phyloP scores from a whole-genome alignment of 1,140 invertebrate species.

The Bombus affinis region DNA sequence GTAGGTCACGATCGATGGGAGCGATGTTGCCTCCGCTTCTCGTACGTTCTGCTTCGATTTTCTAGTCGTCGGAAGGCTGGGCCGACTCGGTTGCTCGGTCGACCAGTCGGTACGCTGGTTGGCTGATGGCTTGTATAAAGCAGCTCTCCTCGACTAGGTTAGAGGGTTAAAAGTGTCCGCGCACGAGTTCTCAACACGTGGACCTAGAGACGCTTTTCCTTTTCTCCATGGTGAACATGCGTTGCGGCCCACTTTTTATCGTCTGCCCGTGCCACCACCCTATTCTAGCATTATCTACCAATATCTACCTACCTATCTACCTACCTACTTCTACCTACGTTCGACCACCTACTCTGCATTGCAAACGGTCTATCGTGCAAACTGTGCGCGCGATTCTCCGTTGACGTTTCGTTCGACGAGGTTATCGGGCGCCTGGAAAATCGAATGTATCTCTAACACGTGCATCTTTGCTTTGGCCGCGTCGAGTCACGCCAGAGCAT shows the following conservation, averaged over 20 bases:
- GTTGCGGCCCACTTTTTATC: slow-evolving; percentile 25
- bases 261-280: not conserved
- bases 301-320: not conserved
- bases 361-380: too few relatives aligned
- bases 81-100: slow-evolving; percentile 52
- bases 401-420: not conserved
- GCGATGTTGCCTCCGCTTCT: slow-evolving; percentile 51
- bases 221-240: slow-evolving; percentile 7
- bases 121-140: slow-evolving; percentile 4
- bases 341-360: too few relatives aligned
- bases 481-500: slow-evolving; percentile 19
- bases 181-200: slow-evolving; percentile 43
- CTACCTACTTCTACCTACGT: not conserved
- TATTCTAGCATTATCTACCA: not conserved
- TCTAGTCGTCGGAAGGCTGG: slow-evolving; percentile 44
- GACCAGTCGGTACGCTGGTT: slow-evolving; percentile 50
- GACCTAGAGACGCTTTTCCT: slow-evolving; percentile 20
- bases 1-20: slow-evolving; percentile 44
- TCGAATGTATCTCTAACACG: slow-evolving; percentile 20
- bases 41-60: slow-evolving; percentile 55
- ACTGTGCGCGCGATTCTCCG: not conserved
- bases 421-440: slow-evolving; percentile 19
- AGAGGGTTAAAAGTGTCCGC: slow-evolving; percentile 51
- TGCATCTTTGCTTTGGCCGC: slow-evolving; percentile 13
- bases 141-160: slow-evolving; percentile 39